Evolutionary conservation across 1,140 invertebrate genomes (phyloP).

Genomic region (Stenopsyche tienmushanensis): DNA sequence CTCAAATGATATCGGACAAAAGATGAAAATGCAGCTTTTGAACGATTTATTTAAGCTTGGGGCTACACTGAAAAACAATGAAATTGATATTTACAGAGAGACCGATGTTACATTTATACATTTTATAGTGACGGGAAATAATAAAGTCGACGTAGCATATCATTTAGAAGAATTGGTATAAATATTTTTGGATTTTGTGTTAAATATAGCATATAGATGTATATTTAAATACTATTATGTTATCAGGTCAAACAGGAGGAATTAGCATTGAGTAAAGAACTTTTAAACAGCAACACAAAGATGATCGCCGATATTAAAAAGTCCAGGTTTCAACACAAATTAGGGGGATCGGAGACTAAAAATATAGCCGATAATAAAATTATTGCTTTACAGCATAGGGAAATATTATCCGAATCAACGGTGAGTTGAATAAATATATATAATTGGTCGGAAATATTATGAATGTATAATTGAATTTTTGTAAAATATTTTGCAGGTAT

Average conservation of each 20-base stretch:
- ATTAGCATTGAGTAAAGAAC: constrained; percentile 43
- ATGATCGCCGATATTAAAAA: constrained; percentile 66
- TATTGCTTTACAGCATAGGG: constrained; percentile 64
- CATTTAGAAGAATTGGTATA: constrained; percentile 63
- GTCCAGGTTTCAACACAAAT: constrained; percentile 61
- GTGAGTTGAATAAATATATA: constrained; percentile 42
- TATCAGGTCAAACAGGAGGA: constrained; percentile 60
- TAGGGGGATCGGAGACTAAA: constrained; percentile 48
- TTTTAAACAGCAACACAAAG: constrained; percentile 43
- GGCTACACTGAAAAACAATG: constrained; percentile 58
- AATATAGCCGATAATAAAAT: constrained; percentile 50
- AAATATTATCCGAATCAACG: constrained; percentile 66
- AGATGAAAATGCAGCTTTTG: constrained; percentile 54
- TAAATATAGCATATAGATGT: neutral
- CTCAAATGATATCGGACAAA: constrained; percentile 49
- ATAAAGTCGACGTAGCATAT: constrained; percentile 67
- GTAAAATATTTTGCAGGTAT: constrained; percentile 50
- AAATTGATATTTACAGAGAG: constrained; percentile 57
- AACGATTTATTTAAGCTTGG: constrained; percentile 57
- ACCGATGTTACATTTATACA: constrained; percentile 59
- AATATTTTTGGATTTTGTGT: constrained; percentile 7
- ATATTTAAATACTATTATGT: constrained; percentile 26
- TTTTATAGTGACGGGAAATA: constrained; percentile 63
- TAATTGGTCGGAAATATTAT: neutral
- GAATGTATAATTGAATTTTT: neutral